Base-by-base conservation (phyloP, 2,888 invertebrate genomes). In the Oeneis ivallda region DNA sequence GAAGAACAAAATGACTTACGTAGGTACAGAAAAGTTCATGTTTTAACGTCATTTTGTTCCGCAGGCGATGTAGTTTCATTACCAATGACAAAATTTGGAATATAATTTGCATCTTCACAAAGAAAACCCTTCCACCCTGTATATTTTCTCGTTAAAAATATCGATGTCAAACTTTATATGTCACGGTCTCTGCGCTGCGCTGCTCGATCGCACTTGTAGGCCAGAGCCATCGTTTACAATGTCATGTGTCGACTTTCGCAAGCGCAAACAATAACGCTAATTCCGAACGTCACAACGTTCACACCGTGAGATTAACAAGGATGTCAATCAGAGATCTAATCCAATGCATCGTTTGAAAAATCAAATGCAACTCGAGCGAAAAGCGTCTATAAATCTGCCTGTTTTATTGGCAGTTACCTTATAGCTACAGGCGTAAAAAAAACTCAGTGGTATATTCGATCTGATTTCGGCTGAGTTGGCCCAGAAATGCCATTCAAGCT, bases 181-280 rank as follows among this genome's bases (percentile, higher is more conserved):
- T 91, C 90, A 90, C 71, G 90, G 90, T 75, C 87, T 72, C 79
- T 37, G 37, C 37, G 37, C 37, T 37, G 81, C 79, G 82, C 76
- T 83, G 88, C 87, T 88, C 86, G 87, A 87, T 86, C 85, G 91
- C 87, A 84, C 87, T 90, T 89, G 89, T 90, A 90, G 91, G 90
- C 87, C 90, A 81, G 79, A 82, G 79, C 79, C 85, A 88, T 86
- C 86, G 81, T 82, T 86, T 86, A 89, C 91, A 91, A 89, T 90
- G 91, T 91, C 89, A 90, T 90, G 88, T 89, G 84, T 88, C 79
- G 79, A 76, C 78, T 89, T 85, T 89, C 80, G 87, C 85, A 89
- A 88, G 81, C 76, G 76, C 78, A 56, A 80, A 86, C 84, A 87
- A 83, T 84, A 83, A 82, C 78, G 72, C 74, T 79, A 79, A 68